Evolutionary conservation across 1,140 invertebrate species (phyloP), one percentile per base, ranked within the genome.

Genomic region (Penaeus japonicus): DNA sequence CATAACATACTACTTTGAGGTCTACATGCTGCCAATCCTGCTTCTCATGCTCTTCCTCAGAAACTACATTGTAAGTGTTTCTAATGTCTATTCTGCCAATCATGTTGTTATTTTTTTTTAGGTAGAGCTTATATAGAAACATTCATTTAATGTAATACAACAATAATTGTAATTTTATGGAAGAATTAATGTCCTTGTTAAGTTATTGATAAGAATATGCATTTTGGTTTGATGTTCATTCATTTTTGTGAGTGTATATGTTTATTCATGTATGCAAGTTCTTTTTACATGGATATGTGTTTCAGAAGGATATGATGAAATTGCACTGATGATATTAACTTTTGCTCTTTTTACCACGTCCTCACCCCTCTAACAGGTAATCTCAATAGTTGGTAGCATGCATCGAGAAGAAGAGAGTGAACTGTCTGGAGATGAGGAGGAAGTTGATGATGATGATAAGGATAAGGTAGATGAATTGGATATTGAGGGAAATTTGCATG

Each of bases 1-100:
- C 0, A 93, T 95, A 27, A 96, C 96, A 90, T 97, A 97, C 91
- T 96, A 96, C 92, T 97, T 97, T 92, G 94, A 97, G 92, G 95
- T 97, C 81, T 98, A 96, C 93, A 98, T 98, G 95, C 92, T 97
- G 85, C 97, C 97, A 2, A 93, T 96, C 12, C 93, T 94, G 7
- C 92, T 96, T 10, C 92, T 98, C 15, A 92, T 97, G 4, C 94
- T 98, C 84, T 96, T 98, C 91, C 91, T 96, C 0, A 96, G 95
- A 92, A 96, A 95, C 91, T 96, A 95, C 90, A 92, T 95, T 90
- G 94, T 95, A 92, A 93, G 94, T 92, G 30, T 32, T 87, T 5
- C 10, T n/a, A 57, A 75, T 1, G 35, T 35, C 15, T n/a, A 22
- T 47, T 81, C 0, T 10, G 47, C 15, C 15, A 7, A 47, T 0